These are phyloP conservation scores for Amiota mariae DNA, from an alignment of 2,888 invertebrate species.

Conservation along the genomic window DNA sequence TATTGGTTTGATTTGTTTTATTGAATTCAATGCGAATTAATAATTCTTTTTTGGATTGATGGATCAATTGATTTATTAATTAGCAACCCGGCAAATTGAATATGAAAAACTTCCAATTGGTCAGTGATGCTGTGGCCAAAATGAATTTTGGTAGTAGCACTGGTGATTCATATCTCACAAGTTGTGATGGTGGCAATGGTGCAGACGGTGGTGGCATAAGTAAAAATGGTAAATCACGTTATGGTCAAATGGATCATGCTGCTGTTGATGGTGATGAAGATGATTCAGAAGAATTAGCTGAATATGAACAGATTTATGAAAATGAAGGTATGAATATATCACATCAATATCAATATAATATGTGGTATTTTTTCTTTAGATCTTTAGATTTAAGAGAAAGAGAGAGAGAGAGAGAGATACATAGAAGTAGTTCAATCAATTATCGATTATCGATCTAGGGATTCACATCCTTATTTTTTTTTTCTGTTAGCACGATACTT, in stretches of 20 bases:
- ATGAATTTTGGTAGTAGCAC: slow-evolving; percentile 77
- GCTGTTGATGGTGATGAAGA: slow-evolving; percentile 84
- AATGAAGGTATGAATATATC: slow-evolving; percentile 76
- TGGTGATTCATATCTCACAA: slow-evolving; percentile 65
- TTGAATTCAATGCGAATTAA: background rate
- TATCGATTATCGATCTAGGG: no score
- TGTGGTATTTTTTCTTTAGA: background rate
- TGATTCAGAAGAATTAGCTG: slow-evolving; percentile 80
- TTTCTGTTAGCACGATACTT: no score
- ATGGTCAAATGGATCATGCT: slow-evolving; percentile 77
- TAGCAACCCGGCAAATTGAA: slow-evolving; percentile 93
- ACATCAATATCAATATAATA: slow-evolving; percentile 11
- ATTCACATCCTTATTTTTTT: no score
- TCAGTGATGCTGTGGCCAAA: slow-evolving; percentile 87
- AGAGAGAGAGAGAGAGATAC: no score
- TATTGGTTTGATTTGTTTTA: no score
- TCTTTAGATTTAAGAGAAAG: no score
- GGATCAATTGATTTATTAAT: slow-evolving; percentile 37
- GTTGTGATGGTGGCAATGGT: slow-evolving; percentile 57
- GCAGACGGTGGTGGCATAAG: background rate
- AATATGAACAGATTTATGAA: slow-evolving; percentile 82
- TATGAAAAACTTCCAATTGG: slow-evolving; percentile 90
- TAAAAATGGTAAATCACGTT: slow-evolving; percentile 66
- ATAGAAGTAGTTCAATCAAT: no score
- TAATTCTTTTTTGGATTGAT: slow-evolving; percentile 29